Conservation (phyloP, 1,140 invertebrate genomes). For the Drosophila oshimai region DNA sequence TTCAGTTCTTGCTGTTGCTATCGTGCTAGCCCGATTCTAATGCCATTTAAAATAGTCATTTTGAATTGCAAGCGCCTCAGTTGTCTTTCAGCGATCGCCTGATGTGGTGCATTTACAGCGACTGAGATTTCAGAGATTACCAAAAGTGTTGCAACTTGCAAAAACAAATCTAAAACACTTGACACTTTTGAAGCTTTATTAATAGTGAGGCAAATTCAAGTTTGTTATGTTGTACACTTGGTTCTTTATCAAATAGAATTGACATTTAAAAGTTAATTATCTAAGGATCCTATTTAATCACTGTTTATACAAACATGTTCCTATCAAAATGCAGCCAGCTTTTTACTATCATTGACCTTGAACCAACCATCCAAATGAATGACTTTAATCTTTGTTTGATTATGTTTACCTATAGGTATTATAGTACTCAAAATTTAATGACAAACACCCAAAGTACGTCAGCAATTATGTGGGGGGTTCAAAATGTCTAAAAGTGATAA, state of each 20-base stretch:
- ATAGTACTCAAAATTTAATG: conserved; percentile 25
- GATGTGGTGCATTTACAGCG: conserved; percentile 17
- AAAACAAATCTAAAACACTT: conserved; percentile 4
- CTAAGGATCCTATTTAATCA: too few species aligned
- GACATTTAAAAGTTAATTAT: neutral
- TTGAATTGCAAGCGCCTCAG: conserved; percentile 42
- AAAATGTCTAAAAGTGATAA: conserved; percentile 45
- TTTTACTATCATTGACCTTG: conserved; percentile 50
- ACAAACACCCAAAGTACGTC: conserved; percentile 37
- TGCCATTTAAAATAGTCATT: conserved; percentile 56
- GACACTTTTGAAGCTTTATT: neutral
- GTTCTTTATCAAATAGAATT: too few species aligned
- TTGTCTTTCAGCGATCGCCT: conserved; percentile 57
- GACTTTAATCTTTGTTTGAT: conserved; percentile 22
- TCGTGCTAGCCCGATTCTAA: conserved; percentile 43
- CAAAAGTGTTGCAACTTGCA: neutral
- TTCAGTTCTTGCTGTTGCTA: conserved; percentile 34
- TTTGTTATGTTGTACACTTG: neutral
- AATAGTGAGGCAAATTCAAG: conserved; percentile 53
- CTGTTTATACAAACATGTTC: too few species aligned
- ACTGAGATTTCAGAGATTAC: neutral
- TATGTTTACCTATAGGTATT: conserved; percentile 4
- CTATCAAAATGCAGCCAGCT: neutral
- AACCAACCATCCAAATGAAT: conserved; percentile 11
- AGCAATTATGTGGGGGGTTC: conserved; percentile 16